These are phyloP conservation scores for Ctenomys sociabilis DNA, from an alignment of 2,113 vertebrate species.

Conservation along the genomic window DNA sequence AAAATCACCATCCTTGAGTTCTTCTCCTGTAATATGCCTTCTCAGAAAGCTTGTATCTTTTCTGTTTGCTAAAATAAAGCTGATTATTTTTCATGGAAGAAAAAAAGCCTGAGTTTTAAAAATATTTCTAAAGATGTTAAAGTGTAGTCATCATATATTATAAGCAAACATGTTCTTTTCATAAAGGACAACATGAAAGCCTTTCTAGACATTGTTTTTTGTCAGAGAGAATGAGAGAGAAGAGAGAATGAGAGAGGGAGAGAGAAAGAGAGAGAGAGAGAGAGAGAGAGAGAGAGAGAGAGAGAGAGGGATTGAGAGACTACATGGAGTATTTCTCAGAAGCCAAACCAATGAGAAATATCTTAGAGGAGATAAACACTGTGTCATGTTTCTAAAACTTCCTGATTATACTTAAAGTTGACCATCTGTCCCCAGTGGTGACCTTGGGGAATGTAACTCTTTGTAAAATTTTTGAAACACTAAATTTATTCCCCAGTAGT, in stretches of 20 bases:
- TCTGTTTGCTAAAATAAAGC: constrained; percentile 19
- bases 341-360: constrained; percentile 69
- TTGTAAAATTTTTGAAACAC: constrained; percentile 75
- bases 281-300: background rate
- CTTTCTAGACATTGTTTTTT: constrained; percentile 57
- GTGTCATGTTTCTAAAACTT: constrained; percentile 78
- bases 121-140: constrained; percentile 38
- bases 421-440: constrained; percentile 75
- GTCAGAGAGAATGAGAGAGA: background rate
- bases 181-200: constrained; percentile 35
- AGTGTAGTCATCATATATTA: background rate
- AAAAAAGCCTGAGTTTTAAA: constrained; percentile 1
- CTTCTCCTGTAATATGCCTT: constrained; percentile 3
- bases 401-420: constrained; percentile 67
- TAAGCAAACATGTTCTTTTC: constrained; percentile 41
- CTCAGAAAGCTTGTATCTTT: background rate
- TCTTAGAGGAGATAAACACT: constrained; percentile 72
- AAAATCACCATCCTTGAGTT: background rate
- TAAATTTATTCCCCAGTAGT: constrained; percentile 71
- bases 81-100: background rate
- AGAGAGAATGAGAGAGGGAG: background rate
- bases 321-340: constrained; percentile 50
- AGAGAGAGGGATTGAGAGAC: background rate
- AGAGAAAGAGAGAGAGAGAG: background rate
- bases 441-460: constrained; percentile 70